Evolutionary conservation across 2,113 vertebrate genomes (phyloP), one percentile per base, ranked within the genome.

Genomic region (Phalacrocorax carbo): DNA sequence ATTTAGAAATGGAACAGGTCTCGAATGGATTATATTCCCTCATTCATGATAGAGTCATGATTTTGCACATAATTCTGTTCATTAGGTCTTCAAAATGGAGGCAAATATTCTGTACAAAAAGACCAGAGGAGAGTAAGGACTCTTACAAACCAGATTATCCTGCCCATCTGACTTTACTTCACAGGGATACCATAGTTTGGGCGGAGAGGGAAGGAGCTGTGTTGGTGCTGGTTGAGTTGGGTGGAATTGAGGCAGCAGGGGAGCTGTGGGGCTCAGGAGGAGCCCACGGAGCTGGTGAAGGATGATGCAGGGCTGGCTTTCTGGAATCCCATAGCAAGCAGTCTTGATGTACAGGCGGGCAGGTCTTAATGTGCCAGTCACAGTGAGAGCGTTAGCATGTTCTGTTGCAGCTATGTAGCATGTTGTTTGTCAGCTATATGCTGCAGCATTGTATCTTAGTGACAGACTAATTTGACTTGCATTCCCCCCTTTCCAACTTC

Each of bases 251-350:
- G 72, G 20, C 26, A 79, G n/a, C 38, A 27, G n/a, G 14, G 23
- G 29, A 60, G 9, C 9, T 0, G 0, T 40, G 20, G 55, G 15
- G 10, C 46, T 70, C 21, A 5, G 44, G 23, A 58, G 30, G 34
- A 79, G 34, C 19, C 0, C 1, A 0, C 51, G 30, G 18, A 87
- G 30, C 21, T 3, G 2, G n/a, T n/a, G 7, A 65, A 60, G 70
- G 25, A 25, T 2, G 4, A n/a, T 57, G 15, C 46, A 58, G 55
- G 29, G n/a, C 38, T 88, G 34, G 26, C 66, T 68, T 65, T 52
- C 22, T 80, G 34, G 58, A 72, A 21, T 19, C 17, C 7, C 4
- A 3, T 3, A 51, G 16, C 58, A 57, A 49, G 5, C 14, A 36
- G 10, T 40, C 52, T 23, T 40, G 23, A 15, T 11, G 21, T 22